These are phyloP conservation scores for Mechanitis mazaeus DNA, from an alignment of 2,888 invertebrate genomes.

Conservation along the genomic window DNA sequence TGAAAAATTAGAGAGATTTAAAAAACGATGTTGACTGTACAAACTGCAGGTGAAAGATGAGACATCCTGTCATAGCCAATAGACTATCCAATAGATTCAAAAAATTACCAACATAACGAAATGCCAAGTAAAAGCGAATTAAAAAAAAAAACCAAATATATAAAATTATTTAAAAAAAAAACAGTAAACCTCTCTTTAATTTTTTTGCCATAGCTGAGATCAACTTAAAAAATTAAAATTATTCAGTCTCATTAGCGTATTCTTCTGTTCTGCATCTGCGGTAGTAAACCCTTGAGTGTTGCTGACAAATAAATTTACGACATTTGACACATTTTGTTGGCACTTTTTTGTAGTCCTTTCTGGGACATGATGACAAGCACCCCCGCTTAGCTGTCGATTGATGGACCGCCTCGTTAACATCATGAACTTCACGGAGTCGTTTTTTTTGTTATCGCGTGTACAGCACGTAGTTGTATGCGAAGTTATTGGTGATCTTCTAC, in stretches of 20 bases:
- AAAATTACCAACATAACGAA: too few relatives aligned
- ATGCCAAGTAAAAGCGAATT: too few relatives aligned
- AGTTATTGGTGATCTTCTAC: conserved; percentile 23
- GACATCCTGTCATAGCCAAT: too few relatives aligned
- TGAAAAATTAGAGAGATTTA: too few relatives aligned
- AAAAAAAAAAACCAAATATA: too few relatives aligned
- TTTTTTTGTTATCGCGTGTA: conserved; percentile 21
- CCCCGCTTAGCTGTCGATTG: conserved; percentile 13
- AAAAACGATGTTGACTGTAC: too few relatives aligned
- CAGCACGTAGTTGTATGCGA: conserved; percentile 20
- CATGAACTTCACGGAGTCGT: conserved; percentile 24
- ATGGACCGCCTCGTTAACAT: conserved; percentile 13
- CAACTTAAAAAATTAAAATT: conserved; percentile 11
- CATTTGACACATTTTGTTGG: conserved; percentile 12
- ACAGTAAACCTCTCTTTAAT: conserved; percentile 2
- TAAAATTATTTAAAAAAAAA: too few relatives aligned
- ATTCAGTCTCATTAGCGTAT: conserved; percentile 12
- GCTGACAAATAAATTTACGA: conserved; percentile 18
- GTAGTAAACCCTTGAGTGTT: conserved; percentile 8
- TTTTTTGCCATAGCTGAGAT: conserved; percentile 12
- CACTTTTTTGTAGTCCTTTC: conserved; percentile 15
- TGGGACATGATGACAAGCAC: conserved; percentile 19
- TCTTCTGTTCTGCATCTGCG: conserved; percentile 11
- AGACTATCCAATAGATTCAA: too few relatives aligned
- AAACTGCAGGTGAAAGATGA: too few relatives aligned